Evolutionary conservation across 2,888 invertebrate genomes (phyloP).

Genomic region (Drosophila glabriapex): DNA sequence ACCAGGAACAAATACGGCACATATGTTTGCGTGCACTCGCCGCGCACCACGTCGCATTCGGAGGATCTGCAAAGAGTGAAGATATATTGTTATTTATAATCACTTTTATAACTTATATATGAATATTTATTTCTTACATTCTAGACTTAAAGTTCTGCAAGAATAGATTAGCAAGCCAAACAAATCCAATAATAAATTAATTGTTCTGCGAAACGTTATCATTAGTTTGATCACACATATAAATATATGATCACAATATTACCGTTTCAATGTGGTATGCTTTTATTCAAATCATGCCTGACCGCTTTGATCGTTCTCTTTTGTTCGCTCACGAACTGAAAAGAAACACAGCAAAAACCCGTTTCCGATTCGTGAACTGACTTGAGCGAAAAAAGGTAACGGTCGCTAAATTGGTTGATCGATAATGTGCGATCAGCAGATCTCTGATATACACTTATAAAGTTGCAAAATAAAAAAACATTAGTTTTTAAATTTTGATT

Average conservation of each 20-base stretch:
- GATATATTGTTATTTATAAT: not conserved
- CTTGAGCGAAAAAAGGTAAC: not conserved
- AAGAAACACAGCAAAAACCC: not conserved
- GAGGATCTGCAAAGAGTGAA: constrained; percentile 89
- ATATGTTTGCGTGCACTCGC: constrained; percentile 94
- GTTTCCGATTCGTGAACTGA: not conserved
- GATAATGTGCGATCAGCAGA: not conserved
- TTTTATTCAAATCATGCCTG: not conserved
- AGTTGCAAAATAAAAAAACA: not conserved
- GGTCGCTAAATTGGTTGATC: not conserved
- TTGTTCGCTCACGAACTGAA: not conserved
- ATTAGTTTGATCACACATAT: not conserved
- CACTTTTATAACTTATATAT: not conserved
- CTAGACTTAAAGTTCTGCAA: not conserved
- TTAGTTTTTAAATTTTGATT: not conserved
- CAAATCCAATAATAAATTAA: not conserved
- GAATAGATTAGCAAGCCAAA: not conserved
- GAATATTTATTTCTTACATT: not conserved
- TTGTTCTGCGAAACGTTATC: not conserved
- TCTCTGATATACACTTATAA: not conserved
- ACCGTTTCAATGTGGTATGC: not conserved
- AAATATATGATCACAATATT: not conserved
- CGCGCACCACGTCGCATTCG: constrained; percentile 95
- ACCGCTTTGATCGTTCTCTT: not conserved
- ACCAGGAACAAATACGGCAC: constrained; percentile 96